Evolutionary conservation across 2,888 invertebrate genomes (phyloP).

Genomic region (Cerceris rybyensis): DNA sequence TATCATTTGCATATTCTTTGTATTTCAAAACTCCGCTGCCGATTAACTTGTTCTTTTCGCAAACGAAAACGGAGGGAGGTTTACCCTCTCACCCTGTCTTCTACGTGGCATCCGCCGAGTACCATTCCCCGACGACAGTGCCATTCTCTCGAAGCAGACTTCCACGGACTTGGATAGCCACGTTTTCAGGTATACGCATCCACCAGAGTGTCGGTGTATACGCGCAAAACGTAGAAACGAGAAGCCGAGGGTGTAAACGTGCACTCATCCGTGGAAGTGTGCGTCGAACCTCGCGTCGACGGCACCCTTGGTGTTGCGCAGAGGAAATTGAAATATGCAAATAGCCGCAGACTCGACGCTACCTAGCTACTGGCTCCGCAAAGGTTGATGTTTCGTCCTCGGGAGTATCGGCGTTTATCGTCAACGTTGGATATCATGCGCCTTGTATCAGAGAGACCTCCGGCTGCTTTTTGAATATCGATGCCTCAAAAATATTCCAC

Average conservation of each 20-base stretch:
- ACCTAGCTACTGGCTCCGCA: constrained; percentile 55
- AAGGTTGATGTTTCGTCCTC: constrained; percentile 61
- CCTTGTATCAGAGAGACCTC: constrained; percentile 37
- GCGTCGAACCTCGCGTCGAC: constrained; percentile 58
- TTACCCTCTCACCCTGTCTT: constrained; percentile 16
- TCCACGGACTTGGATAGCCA: constrained; percentile 25
- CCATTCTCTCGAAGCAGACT: constrained; percentile 56
- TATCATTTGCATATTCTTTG: too few relatives aligned
- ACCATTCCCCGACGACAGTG: constrained; percentile 57
- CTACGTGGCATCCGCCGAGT: constrained; percentile 37
- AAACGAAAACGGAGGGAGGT: too few relatives aligned
- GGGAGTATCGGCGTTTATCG: constrained; percentile 64
- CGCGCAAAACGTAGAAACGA: constrained; percentile 32
- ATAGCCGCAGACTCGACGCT: constrained; percentile 72
- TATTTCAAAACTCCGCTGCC: too few relatives aligned
- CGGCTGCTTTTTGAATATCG: constrained; percentile 59
- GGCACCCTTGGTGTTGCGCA: constrained; percentile 68
- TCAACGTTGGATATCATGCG: constrained; percentile 52
- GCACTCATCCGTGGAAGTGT: constrained; percentile 34
- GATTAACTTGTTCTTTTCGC: too few relatives aligned
- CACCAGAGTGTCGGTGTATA: background rate
- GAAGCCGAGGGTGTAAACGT: constrained; percentile 24
- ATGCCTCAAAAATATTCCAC: constrained; percentile 47
- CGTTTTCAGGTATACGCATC: constrained; percentile 23
- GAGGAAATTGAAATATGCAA: constrained; percentile 78